Percentiles rank a stretch among this genome's conserved stretches.
phyloP scores from a whole-genome alignment of 2,797 vertebrate species.

The Onychomys leucogaster region DNA sequence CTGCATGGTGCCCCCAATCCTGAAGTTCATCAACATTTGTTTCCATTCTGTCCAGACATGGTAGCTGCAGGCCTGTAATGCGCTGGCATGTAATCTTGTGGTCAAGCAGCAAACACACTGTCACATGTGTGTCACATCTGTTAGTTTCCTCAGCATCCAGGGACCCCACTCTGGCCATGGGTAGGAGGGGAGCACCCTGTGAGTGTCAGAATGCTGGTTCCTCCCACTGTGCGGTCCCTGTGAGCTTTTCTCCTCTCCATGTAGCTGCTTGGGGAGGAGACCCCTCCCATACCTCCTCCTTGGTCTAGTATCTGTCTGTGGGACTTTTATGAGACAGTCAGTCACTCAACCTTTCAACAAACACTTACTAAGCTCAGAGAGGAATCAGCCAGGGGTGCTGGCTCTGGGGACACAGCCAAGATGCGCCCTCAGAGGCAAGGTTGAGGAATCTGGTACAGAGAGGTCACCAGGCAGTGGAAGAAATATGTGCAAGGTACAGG shows the following conservation, averaged over 20 bases:
- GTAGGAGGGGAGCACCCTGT: constrained; percentile 63
- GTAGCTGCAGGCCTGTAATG: not conserved
- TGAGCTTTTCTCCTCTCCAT: not conserved
- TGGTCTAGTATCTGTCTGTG: not conserved
- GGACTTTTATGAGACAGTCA: not conserved
- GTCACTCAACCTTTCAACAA: not conserved
- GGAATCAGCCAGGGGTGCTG: no score
- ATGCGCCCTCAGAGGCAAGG: fast-evolving
- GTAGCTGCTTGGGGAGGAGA: not conserved
- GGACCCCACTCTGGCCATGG: not conserved
- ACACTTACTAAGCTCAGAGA: not conserved
- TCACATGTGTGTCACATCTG: not conserved
- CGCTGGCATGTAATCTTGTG: not conserved
- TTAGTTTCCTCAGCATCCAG: constrained; percentile 52
- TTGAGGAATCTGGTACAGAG: not conserved
- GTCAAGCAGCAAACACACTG: not conserved
- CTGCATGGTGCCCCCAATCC: not conserved
- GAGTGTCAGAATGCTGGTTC: not conserved
- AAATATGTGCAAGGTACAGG: not conserved
- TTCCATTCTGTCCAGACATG: not conserved
- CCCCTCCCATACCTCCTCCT: not conserved
- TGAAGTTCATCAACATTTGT: not conserved
- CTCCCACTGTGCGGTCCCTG: not conserved
- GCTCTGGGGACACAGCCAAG: not conserved
- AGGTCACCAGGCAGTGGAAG: not conserved